Evolutionary conservation across 92 coral and sea anemone species (phyloP).

Genomic region (Phymanthus crucifer): DNA sequence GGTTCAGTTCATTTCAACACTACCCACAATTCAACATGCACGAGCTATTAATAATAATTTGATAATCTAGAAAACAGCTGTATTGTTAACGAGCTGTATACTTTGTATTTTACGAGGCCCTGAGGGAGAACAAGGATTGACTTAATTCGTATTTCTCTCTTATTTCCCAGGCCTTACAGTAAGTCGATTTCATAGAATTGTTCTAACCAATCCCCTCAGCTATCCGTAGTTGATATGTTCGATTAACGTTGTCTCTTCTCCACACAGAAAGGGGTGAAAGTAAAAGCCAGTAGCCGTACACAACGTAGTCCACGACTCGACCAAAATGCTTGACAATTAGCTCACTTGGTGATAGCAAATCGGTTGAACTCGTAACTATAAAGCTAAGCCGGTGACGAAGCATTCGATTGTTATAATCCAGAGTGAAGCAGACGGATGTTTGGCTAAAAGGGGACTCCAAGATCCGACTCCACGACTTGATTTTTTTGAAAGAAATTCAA

Average conservation of each 20-base stretch:
- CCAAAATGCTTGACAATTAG: constrained; percentile 3
- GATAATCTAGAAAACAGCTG: constrained; percentile 14
- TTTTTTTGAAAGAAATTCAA: background rate
- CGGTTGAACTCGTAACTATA: background rate
- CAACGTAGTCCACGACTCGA: background rate
- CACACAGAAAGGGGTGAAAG: constrained; percentile 7
- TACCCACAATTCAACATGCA: constrained; percentile 1
- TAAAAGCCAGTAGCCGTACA: background rate
- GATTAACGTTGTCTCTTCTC: constrained; percentile 7
- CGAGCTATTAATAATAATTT: constrained; percentile 8
- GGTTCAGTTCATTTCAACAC: background rate
- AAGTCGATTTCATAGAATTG: background rate
- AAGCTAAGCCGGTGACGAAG: background rate
- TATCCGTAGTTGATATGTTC: background rate
- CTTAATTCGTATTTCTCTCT: constrained; percentile 13
- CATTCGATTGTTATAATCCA: background rate
- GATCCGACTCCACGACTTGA: background rate
- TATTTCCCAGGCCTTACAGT: constrained; percentile 2
- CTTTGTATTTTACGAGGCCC: constrained; percentile 22
- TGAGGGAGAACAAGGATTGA: constrained; percentile 9
- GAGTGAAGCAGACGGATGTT: constrained; percentile 5
- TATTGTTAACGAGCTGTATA: constrained; percentile 6
- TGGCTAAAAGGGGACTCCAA: background rate
- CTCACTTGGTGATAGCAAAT: background rate
- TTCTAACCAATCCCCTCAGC: constrained; percentile 3